Conservation (phyloP, 2,888 invertebrate genomes). For the Cybosia mesomella region DNA sequence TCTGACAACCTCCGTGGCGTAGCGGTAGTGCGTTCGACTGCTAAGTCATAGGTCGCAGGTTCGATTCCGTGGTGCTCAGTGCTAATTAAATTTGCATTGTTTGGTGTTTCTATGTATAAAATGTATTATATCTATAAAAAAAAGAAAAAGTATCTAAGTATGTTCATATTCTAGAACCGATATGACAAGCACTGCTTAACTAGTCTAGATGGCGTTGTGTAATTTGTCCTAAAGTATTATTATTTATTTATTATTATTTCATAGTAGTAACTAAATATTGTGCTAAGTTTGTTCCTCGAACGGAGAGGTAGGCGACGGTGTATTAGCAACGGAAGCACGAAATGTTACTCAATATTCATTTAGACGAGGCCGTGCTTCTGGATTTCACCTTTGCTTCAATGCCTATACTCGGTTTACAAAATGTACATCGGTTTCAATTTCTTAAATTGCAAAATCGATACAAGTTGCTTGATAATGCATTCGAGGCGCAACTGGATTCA, state of each 20-base stretch:
- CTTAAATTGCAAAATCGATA: constrained; percentile 57
- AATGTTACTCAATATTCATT: constrained; percentile 72
- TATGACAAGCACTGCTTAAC: too few relatives aligned
- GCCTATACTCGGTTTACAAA: constrained; percentile 54
- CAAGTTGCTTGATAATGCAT: constrained; percentile 41
- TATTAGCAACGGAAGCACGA: constrained; percentile 77
- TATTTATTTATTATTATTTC: not conserved
- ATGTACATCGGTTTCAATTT: constrained; percentile 53
- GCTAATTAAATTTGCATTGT: too few relatives aligned
- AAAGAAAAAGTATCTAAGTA: too few relatives aligned
- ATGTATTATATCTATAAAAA: too few relatives aligned
- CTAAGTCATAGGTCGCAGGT: too few relatives aligned
- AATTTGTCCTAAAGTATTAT: too few relatives aligned
- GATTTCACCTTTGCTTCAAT: constrained; percentile 79
- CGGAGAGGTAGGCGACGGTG: constrained; percentile 46
- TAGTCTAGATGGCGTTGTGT: too few relatives aligned
- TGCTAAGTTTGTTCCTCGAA: constrained; percentile 37
- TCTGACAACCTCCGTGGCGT: too few relatives aligned
- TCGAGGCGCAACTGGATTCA: constrained; percentile 26
- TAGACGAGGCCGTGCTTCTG: constrained; percentile 71
- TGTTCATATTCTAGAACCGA: too few relatives aligned
- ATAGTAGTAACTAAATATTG: constrained; percentile 10
- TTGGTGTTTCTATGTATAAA: too few relatives aligned
- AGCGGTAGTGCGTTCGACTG: too few relatives aligned
- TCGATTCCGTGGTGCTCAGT: too few relatives aligned